Base-by-base conservation (phyloP, 2,888 invertebrate species). In the Rotaria socialis region DNA sequence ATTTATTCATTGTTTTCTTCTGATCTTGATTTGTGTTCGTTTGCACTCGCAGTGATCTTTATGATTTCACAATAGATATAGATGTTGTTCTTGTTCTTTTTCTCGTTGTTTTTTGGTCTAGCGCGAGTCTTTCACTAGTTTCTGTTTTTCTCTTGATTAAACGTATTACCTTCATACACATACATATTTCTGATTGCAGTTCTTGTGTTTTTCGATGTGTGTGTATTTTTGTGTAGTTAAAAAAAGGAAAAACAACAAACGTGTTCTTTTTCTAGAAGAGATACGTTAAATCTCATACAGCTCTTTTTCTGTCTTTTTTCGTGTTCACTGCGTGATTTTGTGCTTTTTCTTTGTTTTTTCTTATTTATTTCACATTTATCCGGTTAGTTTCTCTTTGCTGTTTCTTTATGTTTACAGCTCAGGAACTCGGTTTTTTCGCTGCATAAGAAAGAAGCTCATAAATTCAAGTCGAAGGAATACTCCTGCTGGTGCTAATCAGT, bases 71-170 rank as follows among this genome's bases (percentile, higher is more conserved):
- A 67, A 35, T 67, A 67, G 67, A 67, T 67, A 19, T 67, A 67
- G 19, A 14, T 6, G 67, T 67, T 67, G 19, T 67, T 67, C 16
- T 67, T 35, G 11, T 67, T 14, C 4, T 80, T 80, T 80, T 22
- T 80, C 50, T 50, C 50, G 50, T 50, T 8, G 1, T 52, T 52
- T 52, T 14, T 47, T 47, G 47, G n/a, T 43, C 47, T 80, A 80
- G 80, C 80, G 80, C 43, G 43, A 80, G 47, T 43, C 80, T 43
- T 43, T 80, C 47, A 80, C 80, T 80, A 67, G 67, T 67, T 67
- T 67, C 22, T 55, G 19, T 41, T 16, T 35, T 35, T 67, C 19
- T 67, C 67, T 67, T 16, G 35, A 35, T 67, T 27, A 19, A 67
- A 67, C 67, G 35, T 35, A 16, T 67, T 19, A 16, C 35, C 27